Conservation (phyloP, 2,113 vertebrate genomes). For the Kryptolebias marmoratus region DNA sequence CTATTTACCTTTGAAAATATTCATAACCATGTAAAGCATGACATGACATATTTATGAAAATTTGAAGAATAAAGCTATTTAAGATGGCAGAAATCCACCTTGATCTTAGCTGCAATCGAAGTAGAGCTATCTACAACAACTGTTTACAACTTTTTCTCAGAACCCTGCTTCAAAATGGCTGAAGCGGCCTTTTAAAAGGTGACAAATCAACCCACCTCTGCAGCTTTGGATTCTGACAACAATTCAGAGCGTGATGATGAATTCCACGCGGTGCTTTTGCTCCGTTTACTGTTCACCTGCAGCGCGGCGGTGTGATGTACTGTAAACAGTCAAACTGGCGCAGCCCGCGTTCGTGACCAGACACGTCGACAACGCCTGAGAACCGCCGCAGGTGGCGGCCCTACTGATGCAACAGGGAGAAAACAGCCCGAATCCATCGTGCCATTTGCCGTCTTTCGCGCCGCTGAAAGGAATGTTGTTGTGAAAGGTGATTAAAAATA, state of each 20-base stretch:
- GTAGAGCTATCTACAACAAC: no score
- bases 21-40: no score
- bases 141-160: no score
- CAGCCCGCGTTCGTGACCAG: conserved; percentile 35
- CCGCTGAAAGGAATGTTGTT: background rate
- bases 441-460: conserved; percentile 30
- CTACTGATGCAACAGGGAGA: conserved; percentile 16
- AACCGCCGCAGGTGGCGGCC: conserved; percentile 50
- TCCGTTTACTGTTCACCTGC: background rate
- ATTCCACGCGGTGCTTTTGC: background rate
- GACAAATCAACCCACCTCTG: no score
- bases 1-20: no score
- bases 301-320: conserved; percentile 2
- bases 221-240: background rate
- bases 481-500: no score
- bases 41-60: no score
- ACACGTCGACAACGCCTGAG: conserved; percentile 47
- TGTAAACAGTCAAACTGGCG: conserved; percentile 31
- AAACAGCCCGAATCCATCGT: conserved; percentile 5
- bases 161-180: no score
- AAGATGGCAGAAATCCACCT: no score
- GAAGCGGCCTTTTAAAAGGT: no score
- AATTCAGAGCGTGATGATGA: background rate
- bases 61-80: no score
- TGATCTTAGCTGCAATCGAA: no score